phyloP scores from a whole-genome alignment of 2,888 invertebrate genomes.

The Synergus japonicus region DNA sequence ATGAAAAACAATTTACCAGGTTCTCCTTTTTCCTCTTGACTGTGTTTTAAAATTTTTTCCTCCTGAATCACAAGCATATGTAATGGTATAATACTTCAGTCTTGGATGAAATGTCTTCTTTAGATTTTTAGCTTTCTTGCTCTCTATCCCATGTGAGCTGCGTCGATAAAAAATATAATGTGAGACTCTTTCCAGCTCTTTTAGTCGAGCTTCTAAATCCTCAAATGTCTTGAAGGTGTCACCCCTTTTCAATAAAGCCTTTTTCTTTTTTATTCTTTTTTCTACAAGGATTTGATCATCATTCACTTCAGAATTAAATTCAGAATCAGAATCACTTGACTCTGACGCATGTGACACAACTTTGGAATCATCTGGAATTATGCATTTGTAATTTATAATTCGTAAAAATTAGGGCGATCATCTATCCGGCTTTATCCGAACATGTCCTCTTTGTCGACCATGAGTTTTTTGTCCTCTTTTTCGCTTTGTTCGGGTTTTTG shows the following conservation, averaged over 20 bases:
- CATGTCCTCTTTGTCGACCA: too few relatives aligned
- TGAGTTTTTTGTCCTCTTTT: too few relatives aligned
- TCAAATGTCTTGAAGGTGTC: neutral
- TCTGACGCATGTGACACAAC: neutral
- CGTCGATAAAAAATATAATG: constrained; percentile 2
- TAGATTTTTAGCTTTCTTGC: neutral
- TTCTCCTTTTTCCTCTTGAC: neutral
- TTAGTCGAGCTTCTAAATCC: constrained; percentile 1
- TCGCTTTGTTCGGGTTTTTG: too few relatives aligned
- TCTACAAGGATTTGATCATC: neutral
- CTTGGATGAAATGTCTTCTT: neutral
- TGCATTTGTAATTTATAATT: too few relatives aligned
- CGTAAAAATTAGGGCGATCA: too few relatives aligned
- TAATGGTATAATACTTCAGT: neutral
- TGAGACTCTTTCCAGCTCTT: neutral
- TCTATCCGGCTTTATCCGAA: too few relatives aligned
- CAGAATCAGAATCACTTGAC: neutral
- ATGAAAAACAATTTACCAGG: neutral
- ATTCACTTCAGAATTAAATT: neutral
- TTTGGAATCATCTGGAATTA: neutral
- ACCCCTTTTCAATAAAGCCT: neutral
- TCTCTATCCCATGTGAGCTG: neutral
- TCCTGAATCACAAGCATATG: neutral
- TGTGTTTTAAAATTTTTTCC: neutral
- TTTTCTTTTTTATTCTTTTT: neutral